Evolutionary conservation across 2,113 vertebrate genomes (phyloP).

Genomic region (Probosciger aterrimus): DNA sequence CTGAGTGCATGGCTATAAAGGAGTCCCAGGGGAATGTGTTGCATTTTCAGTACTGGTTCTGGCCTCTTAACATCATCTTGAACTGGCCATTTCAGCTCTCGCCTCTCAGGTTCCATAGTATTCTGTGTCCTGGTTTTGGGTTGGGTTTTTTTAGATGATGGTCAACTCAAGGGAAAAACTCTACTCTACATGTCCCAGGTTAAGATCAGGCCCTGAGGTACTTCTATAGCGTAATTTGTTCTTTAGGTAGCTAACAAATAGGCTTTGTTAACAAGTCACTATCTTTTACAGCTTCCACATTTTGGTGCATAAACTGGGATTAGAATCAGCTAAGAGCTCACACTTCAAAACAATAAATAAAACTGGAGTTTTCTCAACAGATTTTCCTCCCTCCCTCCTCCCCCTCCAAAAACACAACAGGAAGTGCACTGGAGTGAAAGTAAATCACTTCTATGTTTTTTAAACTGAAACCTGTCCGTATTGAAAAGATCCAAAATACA

Average conservation of each 20-base stretch:
- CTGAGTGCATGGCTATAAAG: neutral
- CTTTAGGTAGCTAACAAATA: neutral
- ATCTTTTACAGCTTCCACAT: neutral
- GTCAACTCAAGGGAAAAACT: neutral
- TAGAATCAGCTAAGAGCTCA: neutral
- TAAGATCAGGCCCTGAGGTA: neutral
- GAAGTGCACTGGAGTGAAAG: neutral
- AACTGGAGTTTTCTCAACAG: neutral
- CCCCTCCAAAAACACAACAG: neutral
- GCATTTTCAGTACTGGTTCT: neutral
- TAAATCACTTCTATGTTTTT: neutral
- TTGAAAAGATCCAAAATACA: neutral
- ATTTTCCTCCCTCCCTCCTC: neutral
- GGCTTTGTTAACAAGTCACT: neutral
- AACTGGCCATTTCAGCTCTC: neutral
- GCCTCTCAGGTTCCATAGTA: neutral
- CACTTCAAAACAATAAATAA: neutral
- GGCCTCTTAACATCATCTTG: neutral
- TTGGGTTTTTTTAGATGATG: neutral
- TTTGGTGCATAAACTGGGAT: neutral
- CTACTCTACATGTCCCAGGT: neutral
- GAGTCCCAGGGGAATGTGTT: neutral
- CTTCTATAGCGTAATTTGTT: neutral
- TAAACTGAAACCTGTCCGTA: neutral
- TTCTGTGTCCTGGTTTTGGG: neutral